Conservation (phyloP, 2,888 invertebrate species). For the Phymatocera aterrima region DNA sequence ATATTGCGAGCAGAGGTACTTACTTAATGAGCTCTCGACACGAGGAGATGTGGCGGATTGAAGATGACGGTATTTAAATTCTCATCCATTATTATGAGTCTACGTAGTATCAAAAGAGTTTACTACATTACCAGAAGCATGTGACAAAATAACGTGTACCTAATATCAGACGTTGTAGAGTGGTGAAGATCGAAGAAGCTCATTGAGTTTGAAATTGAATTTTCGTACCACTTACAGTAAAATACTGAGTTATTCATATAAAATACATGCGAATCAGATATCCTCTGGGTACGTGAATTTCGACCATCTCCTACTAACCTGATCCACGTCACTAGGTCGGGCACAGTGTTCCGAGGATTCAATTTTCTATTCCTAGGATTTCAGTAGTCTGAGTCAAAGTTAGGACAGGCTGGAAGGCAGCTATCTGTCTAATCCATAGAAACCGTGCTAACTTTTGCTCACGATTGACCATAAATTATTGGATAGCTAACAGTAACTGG, state of each 20-base stretch:
- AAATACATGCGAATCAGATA: neutral
- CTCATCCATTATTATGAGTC: neutral
- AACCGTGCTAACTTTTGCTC: neutral
- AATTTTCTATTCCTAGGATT: neutral
- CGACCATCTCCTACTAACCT: neutral
- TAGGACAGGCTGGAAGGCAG: neutral
- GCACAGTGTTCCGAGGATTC: neutral
- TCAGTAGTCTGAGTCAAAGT: neutral
- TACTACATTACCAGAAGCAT: neutral
- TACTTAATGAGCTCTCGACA: neutral
- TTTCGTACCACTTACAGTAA: neutral
- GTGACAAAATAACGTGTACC: neutral
- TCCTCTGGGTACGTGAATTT: neutral
- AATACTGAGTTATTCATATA: neutral
- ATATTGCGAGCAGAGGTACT: neutral
- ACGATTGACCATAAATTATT: neutral
- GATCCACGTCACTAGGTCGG: neutral
- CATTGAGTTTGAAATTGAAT: slow-evolving; percentile 1
- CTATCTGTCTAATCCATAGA: neutral
- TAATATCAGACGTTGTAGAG: neutral
- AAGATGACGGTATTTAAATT: neutral
- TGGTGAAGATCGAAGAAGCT: neutral
- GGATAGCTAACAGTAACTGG: neutral
- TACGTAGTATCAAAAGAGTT: neutral
- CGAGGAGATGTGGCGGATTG: neutral